Evolutionary conservation across 2,888 invertebrate species (phyloP), one percentile per base, ranked within the genome.

Genomic region (Nephrocerus scutellatus): DNA sequence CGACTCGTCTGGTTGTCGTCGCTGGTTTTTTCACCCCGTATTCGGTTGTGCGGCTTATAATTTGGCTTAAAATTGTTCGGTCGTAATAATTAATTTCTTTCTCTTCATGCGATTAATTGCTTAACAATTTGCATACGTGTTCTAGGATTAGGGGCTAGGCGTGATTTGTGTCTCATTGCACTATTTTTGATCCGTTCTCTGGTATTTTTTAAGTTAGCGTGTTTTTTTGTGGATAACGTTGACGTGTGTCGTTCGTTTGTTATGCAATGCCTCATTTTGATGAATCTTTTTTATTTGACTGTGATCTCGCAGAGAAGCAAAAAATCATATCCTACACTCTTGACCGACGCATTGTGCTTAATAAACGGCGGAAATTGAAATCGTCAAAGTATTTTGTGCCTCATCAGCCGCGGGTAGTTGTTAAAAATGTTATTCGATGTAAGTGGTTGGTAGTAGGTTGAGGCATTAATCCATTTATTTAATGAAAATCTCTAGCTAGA

Each of bases 261-360:
- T 60, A 60, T 60, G 60, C 56, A 62, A 66, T 63, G 59, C 65
- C 65, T 51, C 53, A 63, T 44, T 66, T 65, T 51, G 66, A 66
- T 55, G 65, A 66, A 51, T 54, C 65, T 51, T 66, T 66, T 53
- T 51, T 66, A 41, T 56, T 53, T 43, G 62, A 62, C 46, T 66
- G 61, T 41, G 65, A 56, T 39, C 51, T 57, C 28, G 58, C 57
- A 18, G 62, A 65, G 42, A 58, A 57, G 35, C 57, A 55, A 48
- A 59, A 53, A 46, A 49, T 57, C 42, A 58, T 58, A 38, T 63
- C 63, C 28, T 62, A 62, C 49, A 57, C 59, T 19, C 28, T 47
- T 37, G 44, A 44, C 30, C 44, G 40, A 19, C 22, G 38, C 31
- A 29, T 12, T 32, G 58, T 58, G 51, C 55, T 51, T 41, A 55